Base-by-base conservation (phyloP, 2,113 vertebrate genomes). In the Gymnocephalus cernua region DNA sequence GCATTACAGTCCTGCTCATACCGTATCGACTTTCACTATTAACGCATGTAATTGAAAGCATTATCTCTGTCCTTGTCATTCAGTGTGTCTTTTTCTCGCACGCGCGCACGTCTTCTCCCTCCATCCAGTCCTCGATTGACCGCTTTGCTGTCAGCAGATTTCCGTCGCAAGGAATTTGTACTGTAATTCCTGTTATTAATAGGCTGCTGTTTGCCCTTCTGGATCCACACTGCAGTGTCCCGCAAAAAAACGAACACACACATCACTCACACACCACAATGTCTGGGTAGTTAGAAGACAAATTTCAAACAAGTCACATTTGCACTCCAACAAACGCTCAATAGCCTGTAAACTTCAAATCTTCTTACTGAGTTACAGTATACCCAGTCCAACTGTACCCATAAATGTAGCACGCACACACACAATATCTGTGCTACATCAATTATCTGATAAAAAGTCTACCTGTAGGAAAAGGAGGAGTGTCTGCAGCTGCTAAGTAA, bases 141-240 rank as follows among this genome's bases (percentile, higher is more conserved):
- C 61, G 25, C 65, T 81, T 56, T 14, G 66, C 48, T 74, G 79
- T 85, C 84, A 86, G 77, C 86, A 82, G 41, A 85, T 75, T 86
- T 90, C 27, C 11, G 19, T 65, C 10, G 4, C 56, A 18, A 48
- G 58, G 47, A 65, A 27, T 76, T 78, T 77, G 61, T 58, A 68
- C 53, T 6, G 44, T 83, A 71, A 83, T 82, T 82, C 78, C 68
- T 41, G 68, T 82, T 82, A 81, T 87, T 82, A 72, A 91, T 57
- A 3, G 71, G 32, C 79, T 45, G 70, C 64, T 75, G 70, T 78
- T 65, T 64, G 84, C 56, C 67, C 81, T 76, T 80, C 59, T 77
- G 19, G 7, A 72, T 35, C 32, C n/a, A 80, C 35, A 32, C 79
- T 58, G 85, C 87, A 75, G 70, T 73, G 62, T 53, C 64, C 66